Percentiles rank a stretch among this genome's conserved stretches.
Conservation (phyloP, 2,888 invertebrate species). For the Drosophila lutescens region DNA sequence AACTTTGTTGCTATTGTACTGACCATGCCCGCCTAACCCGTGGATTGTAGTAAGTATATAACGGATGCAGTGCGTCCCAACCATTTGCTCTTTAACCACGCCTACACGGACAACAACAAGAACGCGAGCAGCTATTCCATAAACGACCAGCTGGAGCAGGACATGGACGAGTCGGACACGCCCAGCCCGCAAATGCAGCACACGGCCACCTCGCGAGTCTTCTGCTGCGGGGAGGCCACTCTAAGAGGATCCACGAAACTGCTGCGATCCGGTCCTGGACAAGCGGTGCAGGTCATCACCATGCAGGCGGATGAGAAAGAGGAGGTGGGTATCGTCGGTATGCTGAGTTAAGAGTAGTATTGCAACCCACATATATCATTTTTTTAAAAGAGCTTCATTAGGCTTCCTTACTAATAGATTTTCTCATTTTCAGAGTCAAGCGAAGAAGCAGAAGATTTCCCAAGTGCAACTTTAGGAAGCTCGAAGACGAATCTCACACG, state of each 20-base stretch:
- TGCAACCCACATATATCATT: too few species aligned
- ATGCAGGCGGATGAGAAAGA: slow-evolving; percentile 53
- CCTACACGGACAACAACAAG: slow-evolving; percentile 83
- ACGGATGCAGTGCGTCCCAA: slow-evolving; percentile 70
- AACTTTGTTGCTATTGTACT: slow-evolving; percentile 60
- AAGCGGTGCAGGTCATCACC: slow-evolving; percentile 90
- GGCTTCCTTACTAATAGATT: neutral
- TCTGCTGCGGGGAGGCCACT: slow-evolving; percentile 81
- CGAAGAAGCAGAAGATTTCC: slow-evolving; percentile 81
- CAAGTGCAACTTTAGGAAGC: slow-evolving; percentile 71
- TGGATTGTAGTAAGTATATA: slow-evolving; percentile 82
- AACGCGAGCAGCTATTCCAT: slow-evolving; percentile 34
- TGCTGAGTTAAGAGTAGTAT: too few species aligned
- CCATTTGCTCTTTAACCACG: slow-evolving; percentile 84
- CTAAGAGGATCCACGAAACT: slow-evolving; percentile 56
- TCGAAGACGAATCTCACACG: slow-evolving; percentile 4
- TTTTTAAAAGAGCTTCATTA: too few species aligned
- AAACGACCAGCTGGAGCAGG: slow-evolving; percentile 71
- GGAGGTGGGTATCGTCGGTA: slow-evolving; percentile 55
- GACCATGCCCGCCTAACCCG: slow-evolving; percentile 52
- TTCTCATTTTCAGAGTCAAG: slow-evolving; percentile 52
- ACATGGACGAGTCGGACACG: slow-evolving; percentile 83
- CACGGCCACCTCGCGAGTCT: slow-evolving; percentile 74
- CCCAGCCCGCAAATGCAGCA: slow-evolving; percentile 80
- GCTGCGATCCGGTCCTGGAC: slow-evolving; percentile 86